Conservation (phyloP, 1,140 invertebrate genomes). For the Papilio polyxenes region DNA sequence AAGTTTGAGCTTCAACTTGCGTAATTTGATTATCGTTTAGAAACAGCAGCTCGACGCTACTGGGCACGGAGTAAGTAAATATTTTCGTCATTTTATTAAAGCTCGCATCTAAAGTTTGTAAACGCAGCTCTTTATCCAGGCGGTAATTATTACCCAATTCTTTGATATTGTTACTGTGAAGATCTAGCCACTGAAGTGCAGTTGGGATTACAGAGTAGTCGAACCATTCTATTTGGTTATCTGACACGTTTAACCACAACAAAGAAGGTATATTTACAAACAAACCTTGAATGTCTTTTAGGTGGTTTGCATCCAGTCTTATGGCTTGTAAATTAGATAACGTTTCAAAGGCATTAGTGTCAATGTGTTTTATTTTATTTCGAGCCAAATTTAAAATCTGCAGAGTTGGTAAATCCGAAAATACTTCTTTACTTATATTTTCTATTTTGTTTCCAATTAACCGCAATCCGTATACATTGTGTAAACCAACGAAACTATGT, state of each 20-base stretch:
- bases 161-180: slow-evolving; percentile 93
- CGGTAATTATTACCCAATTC: slow-evolving; percentile 90
- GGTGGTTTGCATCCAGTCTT: slow-evolving; percentile 90
- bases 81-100: slow-evolving; percentile 90
- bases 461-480: slow-evolving; percentile 89
- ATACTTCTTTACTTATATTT: slow-evolving; percentile 90
- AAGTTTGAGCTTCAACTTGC: slow-evolving; percentile 89
- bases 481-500: slow-evolving; percentile 90
- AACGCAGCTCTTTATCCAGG: slow-evolving; percentile 84
- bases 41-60: slow-evolving; percentile 89
- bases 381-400: slow-evolving; percentile 94
- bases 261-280: slow-evolving; percentile 91
- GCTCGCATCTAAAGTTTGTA: slow-evolving; percentile 91
- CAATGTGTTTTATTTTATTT: slow-evolving; percentile 90
- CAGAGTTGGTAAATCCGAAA: slow-evolving; percentile 89
- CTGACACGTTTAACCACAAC: slow-evolving; percentile 94
- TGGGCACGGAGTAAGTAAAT: slow-evolving; percentile 86
- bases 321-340: slow-evolving; percentile 92
- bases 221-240: slow-evolving; percentile 94
- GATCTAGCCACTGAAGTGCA: slow-evolving; percentile 92
- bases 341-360: slow-evolving; percentile 90
- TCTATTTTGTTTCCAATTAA: slow-evolving; percentile 94
- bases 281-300: slow-evolving; percentile 91
- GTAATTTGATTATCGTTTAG: slow-evolving; percentile 91
- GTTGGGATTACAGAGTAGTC: slow-evolving; percentile 92